Conservation (phyloP, 2,797 vertebrate species). For the Scleropages formosus region DNA sequence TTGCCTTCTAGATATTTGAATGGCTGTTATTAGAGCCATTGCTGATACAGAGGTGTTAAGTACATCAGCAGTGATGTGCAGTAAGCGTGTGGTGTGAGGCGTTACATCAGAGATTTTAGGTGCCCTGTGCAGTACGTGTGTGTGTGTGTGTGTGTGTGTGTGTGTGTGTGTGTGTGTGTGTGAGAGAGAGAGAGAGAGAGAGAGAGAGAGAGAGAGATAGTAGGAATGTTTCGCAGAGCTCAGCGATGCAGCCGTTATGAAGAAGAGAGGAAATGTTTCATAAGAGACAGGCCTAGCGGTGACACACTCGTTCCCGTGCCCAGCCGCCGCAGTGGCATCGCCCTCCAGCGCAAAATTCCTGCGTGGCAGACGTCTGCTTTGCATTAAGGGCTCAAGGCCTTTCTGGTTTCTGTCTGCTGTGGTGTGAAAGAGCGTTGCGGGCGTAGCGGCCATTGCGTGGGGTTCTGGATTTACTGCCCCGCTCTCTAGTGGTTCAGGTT, state of each 20-base stretch:
- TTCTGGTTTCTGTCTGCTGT: neutral
- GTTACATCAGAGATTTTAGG: too few species aligned
- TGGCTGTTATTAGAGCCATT: neutral
- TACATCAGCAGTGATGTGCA: too few species aligned
- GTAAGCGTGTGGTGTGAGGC: too few species aligned
- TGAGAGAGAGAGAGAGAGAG: too few species aligned
- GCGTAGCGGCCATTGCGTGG: neutral
- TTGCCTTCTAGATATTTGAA: neutral
- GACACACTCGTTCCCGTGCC: neutral
- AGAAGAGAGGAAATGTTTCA: neutral
- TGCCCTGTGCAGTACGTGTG: neutral
- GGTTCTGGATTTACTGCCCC: neutral
- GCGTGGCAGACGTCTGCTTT: conserved; percentile 5
- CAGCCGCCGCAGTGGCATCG: neutral
- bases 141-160: neutral
- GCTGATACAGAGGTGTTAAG: too few species aligned
- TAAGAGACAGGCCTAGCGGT: neutral
- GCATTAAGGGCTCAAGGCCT: neutral
- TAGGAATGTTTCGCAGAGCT: neutral
- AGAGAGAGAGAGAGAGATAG: too few species aligned
- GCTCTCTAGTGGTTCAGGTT: too few species aligned
- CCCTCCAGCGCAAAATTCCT: neutral
- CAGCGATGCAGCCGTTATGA: neutral
- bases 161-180: conserved; percentile 19
- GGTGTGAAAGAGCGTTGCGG: neutral